Base-by-base conservation (phyloP, 2,888 invertebrate species). In the Anagyrus pseudococci region DNA sequence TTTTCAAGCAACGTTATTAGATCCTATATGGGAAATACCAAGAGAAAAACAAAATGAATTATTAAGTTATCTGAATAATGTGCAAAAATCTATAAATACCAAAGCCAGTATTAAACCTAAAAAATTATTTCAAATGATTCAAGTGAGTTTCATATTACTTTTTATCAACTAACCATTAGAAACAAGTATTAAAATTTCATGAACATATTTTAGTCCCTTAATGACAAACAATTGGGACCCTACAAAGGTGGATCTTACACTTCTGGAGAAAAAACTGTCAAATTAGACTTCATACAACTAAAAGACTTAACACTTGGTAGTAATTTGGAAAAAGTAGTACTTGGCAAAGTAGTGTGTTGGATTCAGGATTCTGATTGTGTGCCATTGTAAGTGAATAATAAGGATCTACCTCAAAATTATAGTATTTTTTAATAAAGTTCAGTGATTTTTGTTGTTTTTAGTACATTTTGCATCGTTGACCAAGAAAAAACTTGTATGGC, bases 381-480 rank as follows among this genome's bases (percentile, higher is more conserved):
- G 50, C 92, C 92, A 63, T 92, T 92, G 91, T 92, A 81, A 88
- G 89, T 66, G 55, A 40, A 48, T 41, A 55, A 52, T 67, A 22
- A 4, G n/a, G 15, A 63, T 43, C 22, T n/a, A n/a, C n/a, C n/a
- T n/a, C n/a, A n/a, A n/a, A n/a, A n/a, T n/a, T n/a, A n/a, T n/a
- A n/a, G 37, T 15, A 46, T 43, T 58, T 55, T n/a, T 50, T 47
- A 43, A 29, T 49, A 49, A 25, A 10, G 6, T 19, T 20, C 10
- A 19, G 3, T 46, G 20, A 46, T 46, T 20, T 19, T 46, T 46
- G 6, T 22, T 19, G 10, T 22, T 56, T 62, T 15, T 82, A 93
- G 93, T 79, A 89, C 92, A 40, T 93, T 93, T 81, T 93, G 92
- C 73, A 81, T 94, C 75, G 85, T 92, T 47, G 94, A 94, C 82